Evolutionary conservation across 2,113 vertebrate genomes (phyloP), one percentile per base, ranked within the genome.

Genomic region (Thunnus thynnus): DNA sequence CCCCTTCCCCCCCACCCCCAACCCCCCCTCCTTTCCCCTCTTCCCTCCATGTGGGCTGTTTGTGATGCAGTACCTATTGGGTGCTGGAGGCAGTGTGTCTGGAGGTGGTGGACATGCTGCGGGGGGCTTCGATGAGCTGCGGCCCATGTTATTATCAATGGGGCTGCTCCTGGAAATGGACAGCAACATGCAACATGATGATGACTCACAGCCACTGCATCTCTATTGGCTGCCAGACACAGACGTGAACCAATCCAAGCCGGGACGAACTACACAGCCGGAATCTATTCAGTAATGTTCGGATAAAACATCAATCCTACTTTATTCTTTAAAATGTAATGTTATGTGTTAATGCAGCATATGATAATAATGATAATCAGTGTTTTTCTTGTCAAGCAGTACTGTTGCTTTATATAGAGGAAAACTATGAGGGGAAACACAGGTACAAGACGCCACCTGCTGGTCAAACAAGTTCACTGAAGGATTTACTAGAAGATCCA

Each of bases 51-150:
- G 60, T 14, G 55, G 76, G 62, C 55, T 86, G 73, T 63, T 85
- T 81, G 86, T 76, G 85, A 91, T 90, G 87, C 83, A 51, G 85
- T 94, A 94, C 93, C 93, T 94, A 92, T 90, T 92, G 75, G 93
- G 87, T 14, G 88, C 52, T 85, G 89, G 90, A 82, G 86, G 86
- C 86, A 52, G 72, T 3, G 86, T 25, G 83, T 91, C 90, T 82
- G 78, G 47, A 62, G 86, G 18, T 58, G 87, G 85, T 36, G 85
- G 78, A 81, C 82, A 88, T 76, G 88, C 74, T 67, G 88, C 44
- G 1, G 70, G 85, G 76, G 7, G 18, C 72, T 89, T 88, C 27
- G 90, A 86, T 87, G 91, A 84, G 86, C 81, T 52, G 85, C 18
- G 74, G 78, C 88, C 72, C 62, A 25, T 56, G 85, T 87, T 88